phyloP scores from a whole-genome alignment of 2,113 vertebrate species.

The Rhagologus leucostigma region DNA sequence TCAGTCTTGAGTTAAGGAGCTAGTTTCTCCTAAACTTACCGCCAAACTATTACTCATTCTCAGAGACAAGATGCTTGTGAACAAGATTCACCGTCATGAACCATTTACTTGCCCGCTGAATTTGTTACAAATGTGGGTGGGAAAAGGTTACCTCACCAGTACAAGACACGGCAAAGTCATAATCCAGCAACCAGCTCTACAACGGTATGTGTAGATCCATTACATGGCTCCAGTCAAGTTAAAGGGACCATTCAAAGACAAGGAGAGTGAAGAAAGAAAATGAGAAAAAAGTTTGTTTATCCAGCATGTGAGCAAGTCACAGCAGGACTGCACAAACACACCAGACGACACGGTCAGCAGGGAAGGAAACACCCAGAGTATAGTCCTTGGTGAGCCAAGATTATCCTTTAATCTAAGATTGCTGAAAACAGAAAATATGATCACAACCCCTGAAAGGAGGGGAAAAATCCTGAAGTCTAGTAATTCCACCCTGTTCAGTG shows the following conservation, averaged over 20 bases:
- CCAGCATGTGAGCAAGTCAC: not conserved
- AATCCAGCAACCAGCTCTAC: not conserved
- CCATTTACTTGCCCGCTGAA: not conserved
- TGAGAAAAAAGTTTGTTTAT: constrained; percentile 4
- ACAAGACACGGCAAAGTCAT: fast-evolving
- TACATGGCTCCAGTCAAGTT: not conserved
- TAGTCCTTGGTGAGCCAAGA: not conserved
- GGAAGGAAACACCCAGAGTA: not conserved
- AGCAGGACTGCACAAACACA: constrained; percentile 55
- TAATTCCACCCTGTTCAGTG: not conserved
- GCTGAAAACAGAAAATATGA: not conserved
- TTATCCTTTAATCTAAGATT: constrained; percentile 10
- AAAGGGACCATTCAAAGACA: not conserved
- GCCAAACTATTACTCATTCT: not conserved
- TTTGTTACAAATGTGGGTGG: not conserved
- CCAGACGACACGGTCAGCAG: not conserved
- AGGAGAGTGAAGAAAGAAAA: not conserved
- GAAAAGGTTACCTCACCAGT: not conserved
- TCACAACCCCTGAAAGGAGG: not conserved
- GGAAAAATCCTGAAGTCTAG: not conserved
- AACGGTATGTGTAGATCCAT: not conserved
- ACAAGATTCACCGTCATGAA: not conserved
- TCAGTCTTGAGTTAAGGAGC: not conserved
- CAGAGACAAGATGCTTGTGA: not conserved
- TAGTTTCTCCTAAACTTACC: not conserved